These are phyloP conservation scores for Ceratina calcarata DNA, from an alignment of 1,140 invertebrate genomes.

Conservation along the genomic window DNA sequence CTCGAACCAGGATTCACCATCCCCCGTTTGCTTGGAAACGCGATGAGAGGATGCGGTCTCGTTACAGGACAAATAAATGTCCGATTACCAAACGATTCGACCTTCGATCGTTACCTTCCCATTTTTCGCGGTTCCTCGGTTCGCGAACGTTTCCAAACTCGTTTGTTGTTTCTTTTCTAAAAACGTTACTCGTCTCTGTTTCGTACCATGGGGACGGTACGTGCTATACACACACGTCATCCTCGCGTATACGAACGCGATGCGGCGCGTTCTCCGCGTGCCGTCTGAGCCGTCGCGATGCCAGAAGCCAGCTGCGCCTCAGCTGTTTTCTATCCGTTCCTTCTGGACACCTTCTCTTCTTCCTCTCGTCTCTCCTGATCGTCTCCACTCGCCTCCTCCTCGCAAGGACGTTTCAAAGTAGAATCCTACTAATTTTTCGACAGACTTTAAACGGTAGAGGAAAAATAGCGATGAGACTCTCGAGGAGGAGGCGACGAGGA, in stretches of 20 bases:
- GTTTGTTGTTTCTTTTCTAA: constrained; percentile 49
- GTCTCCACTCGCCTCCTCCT: constrained; percentile 5
- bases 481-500: constrained; percentile 58
- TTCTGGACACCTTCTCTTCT: constrained; percentile 53
- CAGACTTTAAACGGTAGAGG: too few relatives aligned
- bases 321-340: constrained; percentile 76
- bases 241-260: background rate
- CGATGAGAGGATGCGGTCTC: background rate
- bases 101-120: background rate
- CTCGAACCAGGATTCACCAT: background rate
- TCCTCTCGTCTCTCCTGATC: constrained; percentile 44
- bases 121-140: background rate
- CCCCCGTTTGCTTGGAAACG: background rate
- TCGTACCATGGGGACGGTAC: constrained; percentile 55
- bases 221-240: constrained; percentile 49
- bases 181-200: constrained; percentile 51
- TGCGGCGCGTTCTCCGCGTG: constrained; percentile 26
- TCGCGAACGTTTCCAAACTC: background rate
- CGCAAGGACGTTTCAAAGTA: constrained; percentile 59
- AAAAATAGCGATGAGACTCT: background rate
- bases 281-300: constrained; percentile 69
- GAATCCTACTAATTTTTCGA: constrained; percentile 42
- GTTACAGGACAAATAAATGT: too few relatives aligned
- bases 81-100: too few relatives aligned
- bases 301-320: constrained; percentile 75